Evolutionary conservation across 2,888 invertebrate genomes (phyloP), one percentile per base, ranked within the genome.

Genomic region (Tiphia femorata): DNA sequence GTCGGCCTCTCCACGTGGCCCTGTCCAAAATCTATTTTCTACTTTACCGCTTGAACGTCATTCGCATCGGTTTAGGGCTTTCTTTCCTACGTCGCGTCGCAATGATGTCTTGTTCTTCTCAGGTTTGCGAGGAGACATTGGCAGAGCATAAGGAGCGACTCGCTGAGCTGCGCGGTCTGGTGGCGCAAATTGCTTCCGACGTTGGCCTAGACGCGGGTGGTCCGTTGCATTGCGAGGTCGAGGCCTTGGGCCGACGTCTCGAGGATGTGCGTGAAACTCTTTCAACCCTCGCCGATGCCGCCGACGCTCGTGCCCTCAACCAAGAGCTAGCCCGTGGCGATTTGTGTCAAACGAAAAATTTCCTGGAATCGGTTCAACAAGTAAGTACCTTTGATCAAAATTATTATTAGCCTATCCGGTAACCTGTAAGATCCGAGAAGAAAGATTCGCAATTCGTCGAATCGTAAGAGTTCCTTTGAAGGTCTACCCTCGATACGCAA

Each of bases 41-140:
- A n/a, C n/a, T n/a, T n/a, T n/a, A n/a, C n/a, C n/a, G n/a, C n/a
- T n/a, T n/a, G n/a, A n/a, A n/a, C n/a, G n/a, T n/a, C n/a, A n/a
- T n/a, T n/a, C n/a, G n/a, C n/a, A n/a, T n/a, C n/a, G n/a, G n/a
- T n/a, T n/a, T n/a, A n/a, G n/a, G n/a, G n/a, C n/a, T n/a, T n/a
- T n/a, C n/a, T n/a, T n/a, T n/a, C n/a, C n/a, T n/a, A n/a, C n/a
- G n/a, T n/a, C n/a, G n/a, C n/a, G n/a, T n/a, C n/a, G n/a, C 14
- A 16, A 3, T 33, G n/a, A 16, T 33, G 33, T 33, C 14, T 17
- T 37, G 35, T 30, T 42, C 20, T 50, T 73, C 53, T 16, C 84
- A 94, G 93, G 90, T 91, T 82, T 93, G 92, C 79, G 88, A 92
- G 77, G 91, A 93, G 79, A 88, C 88, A 59, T 87, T 93, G 80